Base-by-base conservation (phyloP, 2,797 vertebrate genomes). In the Tarsius wallacei region DNA sequence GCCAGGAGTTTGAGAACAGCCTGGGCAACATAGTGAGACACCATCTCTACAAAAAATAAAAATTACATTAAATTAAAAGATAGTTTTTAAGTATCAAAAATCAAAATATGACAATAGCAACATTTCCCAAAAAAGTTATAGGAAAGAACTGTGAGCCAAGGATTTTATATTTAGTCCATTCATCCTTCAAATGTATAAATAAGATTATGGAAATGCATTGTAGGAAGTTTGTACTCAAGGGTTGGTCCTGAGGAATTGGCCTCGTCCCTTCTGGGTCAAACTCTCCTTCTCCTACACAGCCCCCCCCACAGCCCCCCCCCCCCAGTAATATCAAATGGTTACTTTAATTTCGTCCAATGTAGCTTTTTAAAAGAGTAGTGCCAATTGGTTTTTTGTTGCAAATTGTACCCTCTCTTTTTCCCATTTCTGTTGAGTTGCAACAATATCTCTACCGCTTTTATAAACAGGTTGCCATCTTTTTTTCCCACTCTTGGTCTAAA, bases 201-300 rank as follows among this genome's bases (percentile, higher is more conserved):
- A 83, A 63, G 10, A 42, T 19, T 64, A 33, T 3, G 17, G 14
- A 55, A 66, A 57, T 22, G 12, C 7, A n/a, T 12, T 28, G 51
- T 61, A 7, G 76, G 15, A 89, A 16, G 1, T 71, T 13, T 84
- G 2, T 36, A 15, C 5, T 55, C 33, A 63, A 28, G 36, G 78
- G 22, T 28, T 49, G 22, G 78, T 49, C 49, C 31, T 55, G 53
- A n/a, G 31, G 22, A 57, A 31, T 17, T 10, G 7, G 21, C 36
- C 21, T 57, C 11, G 28, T 16, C 10, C 7, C 2, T 42, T 31
- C 31, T 59, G 22, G 57, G 16, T 33, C 2, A 14, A 3, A 1
- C 17, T n/a, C 5, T 33, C 16, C 59, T 12, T 57, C 0, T 31
- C 12, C 33, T 55, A 5, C 13, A 6, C 17, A 8, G 10, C 3